These are phyloP conservation scores for Falco cherrug DNA, from an alignment of 2,797 vertebrate species.

Conservation along the genomic window DNA sequence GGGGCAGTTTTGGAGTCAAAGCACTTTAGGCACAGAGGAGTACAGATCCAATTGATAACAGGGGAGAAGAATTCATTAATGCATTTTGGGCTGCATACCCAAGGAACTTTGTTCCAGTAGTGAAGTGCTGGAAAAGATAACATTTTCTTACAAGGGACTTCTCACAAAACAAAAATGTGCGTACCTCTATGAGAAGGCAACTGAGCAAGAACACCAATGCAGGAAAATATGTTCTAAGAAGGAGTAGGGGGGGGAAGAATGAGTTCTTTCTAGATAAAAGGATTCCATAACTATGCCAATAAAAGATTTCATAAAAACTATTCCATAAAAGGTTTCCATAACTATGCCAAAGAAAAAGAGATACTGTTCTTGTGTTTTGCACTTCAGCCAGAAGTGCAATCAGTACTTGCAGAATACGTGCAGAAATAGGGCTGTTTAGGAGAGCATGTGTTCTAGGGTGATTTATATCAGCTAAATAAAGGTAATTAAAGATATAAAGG, in stretches of 20 bases:
- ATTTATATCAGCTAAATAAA: conserved; percentile 52
- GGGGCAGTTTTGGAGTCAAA: background rate
- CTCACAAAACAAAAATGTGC: background rate
- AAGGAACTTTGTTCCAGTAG: background rate
- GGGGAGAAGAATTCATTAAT: background rate
- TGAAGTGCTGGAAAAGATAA: background rate
- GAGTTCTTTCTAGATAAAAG: background rate
- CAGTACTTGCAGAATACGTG: background rate
- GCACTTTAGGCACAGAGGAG: background rate
- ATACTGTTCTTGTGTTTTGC: background rate
- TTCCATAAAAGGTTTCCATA: background rate
- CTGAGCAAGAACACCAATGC: background rate
- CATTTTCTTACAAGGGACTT: background rate
- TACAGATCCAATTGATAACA: background rate
- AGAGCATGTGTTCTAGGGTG: background rate
- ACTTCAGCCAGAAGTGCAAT: background rate
- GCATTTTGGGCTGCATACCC: background rate
- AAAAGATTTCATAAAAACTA: too few species aligned
- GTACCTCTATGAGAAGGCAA: background rate
- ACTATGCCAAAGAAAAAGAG: background rate
- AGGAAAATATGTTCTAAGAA: background rate
- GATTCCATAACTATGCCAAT: background rate
- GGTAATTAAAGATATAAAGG: conserved; percentile 52
- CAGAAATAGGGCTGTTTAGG: background rate
- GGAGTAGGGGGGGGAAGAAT: too few species aligned